Conservation (phyloP, 2,113 vertebrate genomes). For the Shinisaurus crocodilurus region DNA sequence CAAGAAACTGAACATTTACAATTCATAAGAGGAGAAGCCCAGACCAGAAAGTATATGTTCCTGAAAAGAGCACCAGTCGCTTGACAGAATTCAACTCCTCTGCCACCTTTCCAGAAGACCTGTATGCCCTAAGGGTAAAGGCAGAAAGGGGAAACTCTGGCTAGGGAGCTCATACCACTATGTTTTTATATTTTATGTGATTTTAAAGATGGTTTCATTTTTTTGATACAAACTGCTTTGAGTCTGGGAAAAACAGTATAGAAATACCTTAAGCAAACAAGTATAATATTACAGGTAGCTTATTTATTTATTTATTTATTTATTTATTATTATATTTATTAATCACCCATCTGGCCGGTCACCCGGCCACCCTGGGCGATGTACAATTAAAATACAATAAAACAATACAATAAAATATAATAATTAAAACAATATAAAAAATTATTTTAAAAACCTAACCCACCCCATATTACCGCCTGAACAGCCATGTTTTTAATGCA, state of each 20-base stretch:
- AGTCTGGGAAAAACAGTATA: background rate
- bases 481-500: too few species aligned
- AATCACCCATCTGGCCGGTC: too few species aligned
- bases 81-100: background rate
- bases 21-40: background rate
- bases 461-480: too few species aligned
- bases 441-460: too few species aligned
- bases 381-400: too few species aligned
- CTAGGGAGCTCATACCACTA: background rate
- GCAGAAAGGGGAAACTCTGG: background rate
- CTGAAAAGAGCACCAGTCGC: background rate
- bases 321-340: too few species aligned
- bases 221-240: background rate
- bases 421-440: too few species aligned
- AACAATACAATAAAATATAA: too few species aligned
- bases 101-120: background rate
- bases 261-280: background rate
- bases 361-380: too few species aligned
- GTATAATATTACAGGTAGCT: background rate
- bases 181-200: background rate
- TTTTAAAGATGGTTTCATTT: background rate
- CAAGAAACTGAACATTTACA: background rate
- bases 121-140: too few species aligned
- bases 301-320: too few species aligned
- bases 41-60: background rate